These are phyloP conservation scores for Kuschelorhynchus macadamiae DNA, from an alignment of 2,888 invertebrate genomes.

Conservation along the genomic window DNA sequence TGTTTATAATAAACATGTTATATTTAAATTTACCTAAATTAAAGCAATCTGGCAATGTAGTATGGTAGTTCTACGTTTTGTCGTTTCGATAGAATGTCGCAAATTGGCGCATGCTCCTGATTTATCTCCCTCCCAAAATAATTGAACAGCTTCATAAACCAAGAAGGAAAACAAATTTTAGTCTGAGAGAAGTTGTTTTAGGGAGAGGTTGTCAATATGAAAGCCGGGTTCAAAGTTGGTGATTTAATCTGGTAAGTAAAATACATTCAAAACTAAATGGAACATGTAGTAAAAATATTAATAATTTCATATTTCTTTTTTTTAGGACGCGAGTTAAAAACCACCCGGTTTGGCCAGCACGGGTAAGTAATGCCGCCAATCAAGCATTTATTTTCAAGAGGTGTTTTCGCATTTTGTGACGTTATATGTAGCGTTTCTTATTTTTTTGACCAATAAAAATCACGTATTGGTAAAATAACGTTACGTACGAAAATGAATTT, in stretches of 20 bases:
- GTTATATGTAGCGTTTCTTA: constrained; percentile 5
- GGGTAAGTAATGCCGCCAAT: constrained; percentile 78
- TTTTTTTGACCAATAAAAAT: constrained; percentile 17
- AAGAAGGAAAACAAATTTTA: constrained; percentile 58
- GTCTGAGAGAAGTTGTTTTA: constrained; percentile 57
- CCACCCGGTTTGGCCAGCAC: constrained; percentile 96
- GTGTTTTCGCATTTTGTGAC: constrained; percentile 48
- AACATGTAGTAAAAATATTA: constrained; percentile 14
- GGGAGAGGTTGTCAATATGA: constrained; percentile 45
- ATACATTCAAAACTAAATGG: constrained; percentile 39
- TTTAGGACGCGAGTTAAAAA: constrained; percentile 98
- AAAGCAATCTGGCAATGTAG: no score
- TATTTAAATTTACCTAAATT: no score
- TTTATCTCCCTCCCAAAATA: constrained; percentile 1
- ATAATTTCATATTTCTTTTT: constrained; percentile 64
- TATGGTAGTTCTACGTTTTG: neutral
- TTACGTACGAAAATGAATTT: neutral
- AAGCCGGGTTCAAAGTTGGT: constrained; percentile 71
- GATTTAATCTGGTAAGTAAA: constrained; percentile 79
- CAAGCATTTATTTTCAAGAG: constrained; percentile 5
- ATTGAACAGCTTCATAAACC: neutral
- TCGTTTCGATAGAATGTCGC: neutral
- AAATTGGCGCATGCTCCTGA: neutral
- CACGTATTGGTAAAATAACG: constrained; percentile 12
- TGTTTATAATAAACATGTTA: no score